Evolutionary conservation across 1,140 invertebrate genomes (phyloP).

Genomic region (Agrypnia vestita): DNA sequence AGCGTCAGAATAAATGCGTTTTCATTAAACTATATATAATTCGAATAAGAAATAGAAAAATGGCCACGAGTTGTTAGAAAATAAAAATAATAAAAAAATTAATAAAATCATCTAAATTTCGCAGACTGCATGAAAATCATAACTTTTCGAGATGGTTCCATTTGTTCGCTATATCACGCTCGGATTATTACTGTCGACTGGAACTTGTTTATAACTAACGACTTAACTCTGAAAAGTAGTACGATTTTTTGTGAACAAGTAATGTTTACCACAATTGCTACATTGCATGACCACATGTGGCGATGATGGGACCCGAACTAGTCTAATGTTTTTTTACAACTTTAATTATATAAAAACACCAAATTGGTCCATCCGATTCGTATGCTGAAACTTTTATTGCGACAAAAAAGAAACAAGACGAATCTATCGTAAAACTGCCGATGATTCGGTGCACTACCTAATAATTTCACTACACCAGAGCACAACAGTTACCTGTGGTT

Average conservation of each 20-base stretch:
- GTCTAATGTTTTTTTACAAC: conserved; percentile 14
- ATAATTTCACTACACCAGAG: not conserved
- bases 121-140: not conserved
- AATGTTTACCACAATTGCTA: conserved; percentile 33
- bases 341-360: conserved; percentile 19
- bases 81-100: no score
- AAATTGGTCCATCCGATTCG: conserved; percentile 20
- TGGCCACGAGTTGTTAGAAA: no score
- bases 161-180: not conserved
- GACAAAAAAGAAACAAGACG: conserved; percentile 2
- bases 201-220: conserved; percentile 19
- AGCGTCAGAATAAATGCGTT: no score
- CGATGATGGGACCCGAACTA: conserved; percentile 22
- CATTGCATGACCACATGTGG: conserved; percentile 43
- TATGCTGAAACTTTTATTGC: conserved; percentile 15
- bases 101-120: conserved; percentile 1
- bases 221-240: conserved; percentile 29
- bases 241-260: conserved; percentile 7
- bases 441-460: conserved; percentile 4
- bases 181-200: not conserved
- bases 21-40: no score
- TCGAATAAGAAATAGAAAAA: no score
- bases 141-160: not conserved
- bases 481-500: no score
- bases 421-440: conserved; percentile 10